These are phyloP conservation scores for Sebastolobus alascanus DNA, from an alignment of 2,797 vertebrate genomes.

Conservation along the genomic window DNA sequence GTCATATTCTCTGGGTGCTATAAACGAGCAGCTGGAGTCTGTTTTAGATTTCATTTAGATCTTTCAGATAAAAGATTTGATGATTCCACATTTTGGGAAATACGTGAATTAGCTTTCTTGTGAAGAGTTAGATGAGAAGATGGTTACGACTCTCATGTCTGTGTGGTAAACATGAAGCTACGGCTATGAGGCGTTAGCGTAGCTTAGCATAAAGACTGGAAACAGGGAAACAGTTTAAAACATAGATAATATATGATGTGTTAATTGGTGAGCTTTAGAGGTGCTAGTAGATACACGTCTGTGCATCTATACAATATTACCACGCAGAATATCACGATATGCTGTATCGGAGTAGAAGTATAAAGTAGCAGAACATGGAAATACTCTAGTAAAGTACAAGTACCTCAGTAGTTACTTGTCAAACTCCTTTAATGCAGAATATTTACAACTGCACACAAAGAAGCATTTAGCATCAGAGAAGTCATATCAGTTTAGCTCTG, in stretches of 20 bases:
- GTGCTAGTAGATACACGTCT: not conserved
- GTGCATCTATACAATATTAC: too few species aligned
- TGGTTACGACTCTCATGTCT: not conserved
- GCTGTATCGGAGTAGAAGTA: not conserved
- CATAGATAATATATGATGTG: too few species aligned
- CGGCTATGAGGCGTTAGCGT: not conserved
- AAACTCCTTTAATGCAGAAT: not conserved
- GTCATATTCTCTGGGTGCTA: not conserved
- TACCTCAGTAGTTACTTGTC: not conserved
- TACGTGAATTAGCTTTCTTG: not conserved
- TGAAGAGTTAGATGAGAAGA: not conserved
- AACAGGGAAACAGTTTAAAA: too few species aligned
- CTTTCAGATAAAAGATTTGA: not conserved
- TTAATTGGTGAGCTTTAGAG: not conserved
- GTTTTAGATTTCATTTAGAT: not conserved
- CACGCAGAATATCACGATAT: too few species aligned
- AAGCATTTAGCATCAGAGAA: not conserved
- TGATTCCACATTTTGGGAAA: not conserved
- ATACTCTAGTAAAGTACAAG: not conserved
- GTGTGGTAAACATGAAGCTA: not conserved
- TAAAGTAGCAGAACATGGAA: not conserved
- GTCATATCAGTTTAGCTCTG: not conserved
- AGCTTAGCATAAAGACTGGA: not conserved
- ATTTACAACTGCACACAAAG: not conserved
- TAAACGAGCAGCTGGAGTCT: constrained; percentile 12